phyloP scores from a whole-genome alignment of 2,797 vertebrate species.

The Clarias laeviceps region DNA sequence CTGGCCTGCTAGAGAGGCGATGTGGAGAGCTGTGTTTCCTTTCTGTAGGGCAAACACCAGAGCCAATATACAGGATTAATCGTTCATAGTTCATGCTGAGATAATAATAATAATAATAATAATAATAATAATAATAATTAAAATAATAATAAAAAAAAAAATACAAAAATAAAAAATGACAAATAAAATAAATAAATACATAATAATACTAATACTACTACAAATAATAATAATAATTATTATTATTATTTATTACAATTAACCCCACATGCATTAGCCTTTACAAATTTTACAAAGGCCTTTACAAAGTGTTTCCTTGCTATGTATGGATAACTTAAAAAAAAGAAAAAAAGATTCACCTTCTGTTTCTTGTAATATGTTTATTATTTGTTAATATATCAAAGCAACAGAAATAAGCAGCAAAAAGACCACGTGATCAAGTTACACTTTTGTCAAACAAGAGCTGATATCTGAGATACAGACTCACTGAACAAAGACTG shows the following conservation, averaged over 20 bases:
- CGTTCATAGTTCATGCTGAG: neutral
- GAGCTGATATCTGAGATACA: neutral
- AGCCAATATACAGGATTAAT: neutral
- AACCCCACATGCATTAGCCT: neutral
- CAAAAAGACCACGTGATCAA: neutral
- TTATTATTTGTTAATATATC: neutral
- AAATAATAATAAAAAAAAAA: too few relatives aligned
- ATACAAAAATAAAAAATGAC: too few relatives aligned
- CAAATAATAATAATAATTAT: too few relatives aligned
- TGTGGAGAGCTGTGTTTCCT: conserved; percentile 97
- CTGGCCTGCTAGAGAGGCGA: conserved; percentile 94
- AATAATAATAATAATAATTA: too few relatives aligned
- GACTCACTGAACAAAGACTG: neutral
- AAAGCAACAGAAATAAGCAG: neutral
- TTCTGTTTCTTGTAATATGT: neutral
- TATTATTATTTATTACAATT: neutral
- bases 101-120: too few relatives aligned
- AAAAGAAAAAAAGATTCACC: neutral
- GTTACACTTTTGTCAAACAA: neutral
- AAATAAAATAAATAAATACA: too few relatives aligned
- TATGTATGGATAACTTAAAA: neutral
- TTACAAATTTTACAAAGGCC: neutral
- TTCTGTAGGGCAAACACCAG: conserved; percentile 76
- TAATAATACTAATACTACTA: too few relatives aligned
- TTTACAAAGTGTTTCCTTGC: neutral